Conservation (phyloP, 1,140 invertebrate genomes). For the Microplitis demolitor region DNA sequence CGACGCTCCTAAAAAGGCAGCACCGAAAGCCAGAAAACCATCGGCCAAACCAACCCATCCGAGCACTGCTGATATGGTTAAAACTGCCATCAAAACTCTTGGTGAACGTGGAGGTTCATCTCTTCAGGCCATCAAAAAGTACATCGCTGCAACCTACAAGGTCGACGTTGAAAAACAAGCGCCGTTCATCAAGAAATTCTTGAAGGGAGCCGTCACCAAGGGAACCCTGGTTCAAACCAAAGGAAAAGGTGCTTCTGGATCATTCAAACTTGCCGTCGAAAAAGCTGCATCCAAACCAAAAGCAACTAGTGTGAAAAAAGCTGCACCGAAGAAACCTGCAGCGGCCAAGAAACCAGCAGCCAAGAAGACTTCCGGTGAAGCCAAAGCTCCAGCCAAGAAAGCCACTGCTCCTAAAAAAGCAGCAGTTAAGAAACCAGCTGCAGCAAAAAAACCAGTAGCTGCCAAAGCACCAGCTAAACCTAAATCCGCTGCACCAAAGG, state of each 20-base stretch:
- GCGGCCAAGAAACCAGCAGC: background rate
- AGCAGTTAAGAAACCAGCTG: background rate
- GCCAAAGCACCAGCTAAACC: background rate
- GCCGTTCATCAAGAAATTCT: slow-evolving; percentile 66
- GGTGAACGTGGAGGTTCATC: slow-evolving; percentile 68
- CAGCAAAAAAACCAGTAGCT: background rate
- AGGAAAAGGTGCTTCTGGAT: slow-evolving; percentile 19
- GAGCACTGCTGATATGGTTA: slow-evolving; percentile 64
- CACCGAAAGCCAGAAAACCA: slow-evolving; percentile 46
- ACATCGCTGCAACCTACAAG: slow-evolving; percentile 65
- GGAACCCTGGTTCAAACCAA: slow-evolving; percentile 66
- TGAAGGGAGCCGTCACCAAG: slow-evolving; percentile 64
- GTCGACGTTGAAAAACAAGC: slow-evolving; percentile 65
- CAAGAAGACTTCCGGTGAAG: background rate
- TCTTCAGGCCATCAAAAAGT: slow-evolving; percentile 69
- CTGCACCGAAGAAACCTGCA: background rate
- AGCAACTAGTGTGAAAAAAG: background rate
- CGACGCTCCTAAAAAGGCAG: slow-evolving; percentile 16
- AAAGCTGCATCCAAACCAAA: background rate
- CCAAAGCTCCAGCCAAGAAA: background rate
- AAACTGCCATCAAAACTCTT: slow-evolving; percentile 64
- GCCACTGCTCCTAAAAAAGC: background rate
- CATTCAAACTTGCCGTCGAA: slow-evolving; percentile 6
- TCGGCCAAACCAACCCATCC: slow-evolving; percentile 52
- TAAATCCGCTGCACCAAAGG: background rate